Percentiles rank a stretch among this genome's conserved stretches.
Conservation (phyloP, 2,113 vertebrate genomes). For the Gallinago jamesoni region DNA sequence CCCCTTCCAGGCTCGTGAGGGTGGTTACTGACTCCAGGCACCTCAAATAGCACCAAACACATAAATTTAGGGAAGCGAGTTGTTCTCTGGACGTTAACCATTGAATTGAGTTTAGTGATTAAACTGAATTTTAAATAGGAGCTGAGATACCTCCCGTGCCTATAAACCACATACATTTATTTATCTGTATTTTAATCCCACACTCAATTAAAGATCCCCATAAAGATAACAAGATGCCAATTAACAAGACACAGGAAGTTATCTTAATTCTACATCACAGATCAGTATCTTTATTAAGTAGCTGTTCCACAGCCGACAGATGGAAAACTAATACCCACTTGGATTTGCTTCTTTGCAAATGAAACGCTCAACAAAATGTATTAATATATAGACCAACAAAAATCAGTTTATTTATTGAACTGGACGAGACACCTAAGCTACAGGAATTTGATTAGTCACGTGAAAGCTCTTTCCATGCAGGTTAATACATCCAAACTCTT, state of each 20-base stretch:
- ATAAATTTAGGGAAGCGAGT: neutral
- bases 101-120: rapidly evolving
- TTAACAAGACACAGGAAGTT: neutral
- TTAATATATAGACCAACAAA: neutral
- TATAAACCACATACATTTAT: neutral
- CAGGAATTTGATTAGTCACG: neutral
- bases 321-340: neutral
- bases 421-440: neutral
- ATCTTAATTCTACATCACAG: neutral
- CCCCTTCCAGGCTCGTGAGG: neutral
- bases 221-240: neutral
- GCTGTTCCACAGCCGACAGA: conserved; percentile 18
- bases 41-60: neutral
- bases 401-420: neutral
- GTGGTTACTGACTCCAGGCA: neutral
- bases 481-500: neutral
- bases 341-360: neutral
- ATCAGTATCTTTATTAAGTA: neutral
- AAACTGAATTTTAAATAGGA: neutral
- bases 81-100: neutral
- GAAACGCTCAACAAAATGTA: neutral
- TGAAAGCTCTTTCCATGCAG: neutral
- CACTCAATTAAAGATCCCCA: neutral
- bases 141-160: neutral
- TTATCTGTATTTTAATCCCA: neutral